These are phyloP conservation scores for Eupithecia insigniata DNA, from an alignment of 2,888 invertebrate species.

Conservation along the genomic window DNA sequence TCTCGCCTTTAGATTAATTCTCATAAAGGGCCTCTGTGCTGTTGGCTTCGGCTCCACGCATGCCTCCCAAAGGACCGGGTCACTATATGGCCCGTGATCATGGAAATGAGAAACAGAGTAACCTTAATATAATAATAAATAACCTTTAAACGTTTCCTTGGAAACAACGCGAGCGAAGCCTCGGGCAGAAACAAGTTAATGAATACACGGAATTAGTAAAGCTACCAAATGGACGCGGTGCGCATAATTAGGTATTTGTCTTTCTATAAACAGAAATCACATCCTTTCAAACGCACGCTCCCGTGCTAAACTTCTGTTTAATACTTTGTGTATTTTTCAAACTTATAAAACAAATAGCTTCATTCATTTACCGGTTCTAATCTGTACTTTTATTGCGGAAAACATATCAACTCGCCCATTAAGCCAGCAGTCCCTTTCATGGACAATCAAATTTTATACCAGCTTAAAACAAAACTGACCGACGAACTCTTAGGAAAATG, in stretches of 20 bases:
- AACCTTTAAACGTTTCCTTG: no score
- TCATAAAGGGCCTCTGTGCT: no score
- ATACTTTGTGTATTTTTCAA: neutral
- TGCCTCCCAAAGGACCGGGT: no score
- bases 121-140: no score
- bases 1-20: no score
- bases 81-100: no score
- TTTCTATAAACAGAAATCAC: neutral
- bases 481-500: conserved; percentile 1
- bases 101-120: no score
- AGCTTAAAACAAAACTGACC: conserved; percentile 8
- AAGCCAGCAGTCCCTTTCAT: neutral
- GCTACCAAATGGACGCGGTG: neutral
- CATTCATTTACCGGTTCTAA: neutral
- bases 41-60: no score
- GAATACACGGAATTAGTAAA: no score
- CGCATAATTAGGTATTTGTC: neutral
- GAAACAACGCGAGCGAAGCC: no score
- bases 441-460: conserved; percentile 3
- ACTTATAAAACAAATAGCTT: neutral
- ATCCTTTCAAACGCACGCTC: neutral
- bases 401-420: conserved; percentile 2
- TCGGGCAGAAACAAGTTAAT: no score
- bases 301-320: neutral
- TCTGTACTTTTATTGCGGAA: neutral